Evolutionary conservation across 2,888 invertebrate species (phyloP).

Genomic region (Habrosyne pyritoides): DNA sequence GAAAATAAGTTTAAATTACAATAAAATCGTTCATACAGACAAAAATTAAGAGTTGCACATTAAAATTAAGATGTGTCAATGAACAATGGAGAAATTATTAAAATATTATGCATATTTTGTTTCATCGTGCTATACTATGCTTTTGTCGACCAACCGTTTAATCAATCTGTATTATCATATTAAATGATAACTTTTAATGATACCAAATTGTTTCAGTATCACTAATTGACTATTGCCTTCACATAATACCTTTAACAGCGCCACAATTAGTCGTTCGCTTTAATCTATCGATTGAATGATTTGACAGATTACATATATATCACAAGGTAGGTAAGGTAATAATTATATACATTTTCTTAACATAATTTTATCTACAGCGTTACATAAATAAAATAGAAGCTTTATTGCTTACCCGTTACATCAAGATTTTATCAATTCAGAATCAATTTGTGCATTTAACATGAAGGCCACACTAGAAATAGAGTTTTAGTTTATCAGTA

Average conservation of each 20-base stretch:
- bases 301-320: slow-evolving; percentile 11
- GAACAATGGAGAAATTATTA: neutral
- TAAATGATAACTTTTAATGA: neutral
- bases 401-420: slow-evolving; percentile 53
- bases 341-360: slow-evolving; percentile 17
- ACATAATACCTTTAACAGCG: neutral
- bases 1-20: neutral
- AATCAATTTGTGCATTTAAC: slow-evolving; percentile 51
- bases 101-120: neutral
- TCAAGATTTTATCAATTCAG: slow-evolving; percentile 53
- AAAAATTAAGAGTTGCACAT: too few relatives aligned
- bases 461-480: neutral
- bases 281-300: slow-evolving; percentile 10
- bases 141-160: neutral
- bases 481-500: too few relatives aligned
- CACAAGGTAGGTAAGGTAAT: too few relatives aligned
- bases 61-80: too few relatives aligned
- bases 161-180: neutral
- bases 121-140: neutral
- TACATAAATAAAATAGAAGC: slow-evolving; percentile 48
- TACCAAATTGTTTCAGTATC: neutral
- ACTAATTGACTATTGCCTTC: neutral
- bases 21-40: too few relatives aligned
- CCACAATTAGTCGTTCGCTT: neutral
- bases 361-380: slow-evolving; percentile 29